Evolutionary conservation across 2,888 invertebrate species (phyloP).

Genomic region (Eilema griseolum): DNA sequence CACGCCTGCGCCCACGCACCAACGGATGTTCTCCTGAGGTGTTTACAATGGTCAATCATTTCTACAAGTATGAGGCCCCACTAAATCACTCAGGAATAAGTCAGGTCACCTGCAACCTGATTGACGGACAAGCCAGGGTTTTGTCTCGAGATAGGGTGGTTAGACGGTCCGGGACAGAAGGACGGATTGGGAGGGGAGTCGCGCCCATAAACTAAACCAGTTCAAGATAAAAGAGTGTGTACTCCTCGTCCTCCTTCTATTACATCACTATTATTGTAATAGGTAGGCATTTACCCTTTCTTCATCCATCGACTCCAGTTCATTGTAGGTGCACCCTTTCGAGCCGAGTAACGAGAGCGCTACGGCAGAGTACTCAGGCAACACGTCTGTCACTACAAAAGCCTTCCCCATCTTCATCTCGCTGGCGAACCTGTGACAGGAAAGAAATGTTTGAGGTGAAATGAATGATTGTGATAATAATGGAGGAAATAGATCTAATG

Average conservation of each 20-base stretch:
- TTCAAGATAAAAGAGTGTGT: too few relatives aligned
- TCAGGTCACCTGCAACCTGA: too few relatives aligned
- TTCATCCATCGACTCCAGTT: slow-evolving; percentile 71
- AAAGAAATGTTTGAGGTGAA: neutral
- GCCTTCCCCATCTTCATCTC: slow-evolving; percentile 70
- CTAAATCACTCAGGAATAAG: too few relatives aligned
- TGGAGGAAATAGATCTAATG: neutral
- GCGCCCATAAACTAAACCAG: too few relatives aligned
- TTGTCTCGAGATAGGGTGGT: too few relatives aligned
- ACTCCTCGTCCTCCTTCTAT: too few relatives aligned
- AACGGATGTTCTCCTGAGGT: slow-evolving; percentile 72
- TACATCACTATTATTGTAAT: too few relatives aligned
- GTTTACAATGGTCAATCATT: too few relatives aligned
- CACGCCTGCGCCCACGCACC: slow-evolving; percentile 76
- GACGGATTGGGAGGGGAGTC: too few relatives aligned
- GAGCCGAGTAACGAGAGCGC: slow-evolving; percentile 72
- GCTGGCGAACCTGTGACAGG: slow-evolving; percentile 59
- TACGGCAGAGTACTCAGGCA: slow-evolving; percentile 63
- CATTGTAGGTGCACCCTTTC: slow-evolving; percentile 63
- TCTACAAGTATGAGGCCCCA: too few relatives aligned
- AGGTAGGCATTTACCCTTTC: slow-evolving; percentile 56
- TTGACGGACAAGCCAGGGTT: too few relatives aligned
- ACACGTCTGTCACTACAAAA: slow-evolving; percentile 68
- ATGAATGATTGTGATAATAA: neutral
- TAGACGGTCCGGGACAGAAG: neutral